Conservation (phyloP, 2,113 vertebrate species). For the chimpanzee (Pan troglodytes) region NHGRI_mPanTro3-v2.1_pri NC_072411.2:113682501-113683000, state of each 20-base stretch:
- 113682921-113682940: not conserved
- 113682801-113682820: not conserved
- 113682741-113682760: not conserved
- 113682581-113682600: not conserved
- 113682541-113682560: not conserved
- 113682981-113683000: too few species aligned
- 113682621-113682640: not conserved
- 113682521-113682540: not conserved
- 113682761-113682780: not conserved
- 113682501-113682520: not conserved
- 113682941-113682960: not conserved
- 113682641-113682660: not conserved
- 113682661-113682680: not conserved
- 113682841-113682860: not conserved
- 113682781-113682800: constrained; percentile 4
- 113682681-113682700: not conserved
- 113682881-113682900: not conserved
- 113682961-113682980: not conserved
- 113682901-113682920: not conserved
- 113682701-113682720: not conserved
- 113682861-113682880: not conserved
- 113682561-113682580: not conserved
- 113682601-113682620: not conserved
- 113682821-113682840: not conserved
- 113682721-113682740: not conserved